Evolutionary conservation across 2,888 invertebrate genomes (phyloP), one percentile per base, ranked within the genome.

Genomic region (Steinernema scapterisci): DNA sequence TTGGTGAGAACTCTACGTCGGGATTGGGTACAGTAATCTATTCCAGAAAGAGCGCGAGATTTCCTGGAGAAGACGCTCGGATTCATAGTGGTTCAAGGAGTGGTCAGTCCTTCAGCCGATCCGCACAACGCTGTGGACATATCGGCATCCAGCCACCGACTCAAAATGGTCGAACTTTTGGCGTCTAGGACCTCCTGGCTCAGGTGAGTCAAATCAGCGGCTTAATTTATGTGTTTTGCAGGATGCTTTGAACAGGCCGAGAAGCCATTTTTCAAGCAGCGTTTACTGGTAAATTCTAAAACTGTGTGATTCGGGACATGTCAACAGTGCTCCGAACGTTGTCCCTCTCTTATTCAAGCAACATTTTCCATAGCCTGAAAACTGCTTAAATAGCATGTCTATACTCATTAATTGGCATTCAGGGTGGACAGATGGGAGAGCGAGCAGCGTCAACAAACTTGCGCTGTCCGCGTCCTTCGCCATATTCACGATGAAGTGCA

Each of bases 21-120:
- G 13, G 54, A 11, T 5, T 54, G 46, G n/a, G 43, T 13, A 7
- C 19, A 7, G 27, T 72, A 7, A 0, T 13, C n/a, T 21, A 9
- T 72, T 73, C 51, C n/a, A 74, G 74, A 74, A 31, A 31, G 72
- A 13, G 74, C 74, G 11, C 71, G 71, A 45, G 74, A 74, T 21
- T 74, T 74, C 45, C 44, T 74, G 43, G 74, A 74, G 71, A 45
- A 16, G n/a, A 56, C 45, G 25, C 44, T 44, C 27, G 70, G 48
- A 25, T 25, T 52, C 21, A 48, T 71, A 51, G 70, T 74, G 27
- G 48, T 74, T 27, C 71, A 74, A 31, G 74, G 74, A 7, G 46
- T 74, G 25, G 51, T 74, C 3, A 74, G 74, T 21, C 70, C 51
- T 3, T 51, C 46, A 21, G 48, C 74, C 13, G 74, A 74, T 44